phyloP scores from a whole-genome alignment of 2,797 vertebrate species.

The Macroramphosus scolopax region DNA sequence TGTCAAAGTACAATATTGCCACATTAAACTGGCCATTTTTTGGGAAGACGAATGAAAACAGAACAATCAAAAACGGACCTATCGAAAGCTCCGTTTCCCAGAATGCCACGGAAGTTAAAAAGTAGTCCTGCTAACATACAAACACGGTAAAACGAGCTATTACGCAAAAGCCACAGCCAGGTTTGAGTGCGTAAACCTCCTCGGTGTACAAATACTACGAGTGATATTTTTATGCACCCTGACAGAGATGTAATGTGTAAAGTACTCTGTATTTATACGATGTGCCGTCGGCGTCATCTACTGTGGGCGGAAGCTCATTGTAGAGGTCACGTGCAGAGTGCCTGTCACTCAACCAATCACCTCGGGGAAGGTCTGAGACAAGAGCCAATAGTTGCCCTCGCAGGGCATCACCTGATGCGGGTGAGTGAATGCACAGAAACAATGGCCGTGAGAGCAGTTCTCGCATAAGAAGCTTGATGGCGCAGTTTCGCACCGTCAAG shows the following conservation, averaged over 20 bases:
- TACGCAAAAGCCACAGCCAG: accelerated
- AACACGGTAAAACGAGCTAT: accelerated
- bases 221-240: too few species aligned
- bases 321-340: slow-evolving; percentile 85
- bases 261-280: not conserved
- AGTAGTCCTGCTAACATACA: not conserved
- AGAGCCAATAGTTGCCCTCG: slow-evolving; percentile 79
- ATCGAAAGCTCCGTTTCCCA: slow-evolving; percentile 12
- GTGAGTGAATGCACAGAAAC: slow-evolving; percentile 87
- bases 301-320: slow-evolving; percentile 76
- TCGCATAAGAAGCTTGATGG: slow-evolving; percentile 51
- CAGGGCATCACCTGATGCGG: slow-evolving; percentile 82
- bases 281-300: accelerated
- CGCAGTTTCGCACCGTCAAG: not conserved
- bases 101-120: slow-evolving; percentile 19
- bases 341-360: slow-evolving; percentile 71
- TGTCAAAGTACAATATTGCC: too few species aligned
- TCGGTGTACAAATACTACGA: too few species aligned
- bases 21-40: too few species aligned
- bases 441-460: not conserved
- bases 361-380: slow-evolving; percentile 87
- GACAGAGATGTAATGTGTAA: too few species aligned
- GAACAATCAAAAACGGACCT: too few species aligned
- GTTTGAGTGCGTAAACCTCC: too few species aligned
- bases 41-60: too few species aligned